Base-by-base conservation (phyloP, 2,113 vertebrate species). In the Isichthys henryi region DNA sequence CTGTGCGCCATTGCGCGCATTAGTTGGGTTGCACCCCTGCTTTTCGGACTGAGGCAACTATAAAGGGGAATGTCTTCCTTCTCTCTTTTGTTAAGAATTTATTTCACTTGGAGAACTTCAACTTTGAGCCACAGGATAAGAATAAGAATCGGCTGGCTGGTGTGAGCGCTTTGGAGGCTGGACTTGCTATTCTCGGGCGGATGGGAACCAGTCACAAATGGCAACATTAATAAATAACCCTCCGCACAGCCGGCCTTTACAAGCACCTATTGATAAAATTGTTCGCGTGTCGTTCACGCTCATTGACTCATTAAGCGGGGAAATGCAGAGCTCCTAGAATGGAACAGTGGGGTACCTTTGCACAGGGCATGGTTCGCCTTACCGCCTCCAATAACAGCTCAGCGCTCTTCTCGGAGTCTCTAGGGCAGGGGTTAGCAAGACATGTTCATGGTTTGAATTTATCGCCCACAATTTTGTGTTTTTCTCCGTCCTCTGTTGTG, bases 231-330 rank as follows among this genome's bases (percentile, higher is more conserved):
- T 98, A 97, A 99, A 98, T 98, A 97, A 97, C 97, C 96, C 96
- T 96, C 94, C 94, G 96, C 96, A 95, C 97, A 97, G 96, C 94
- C 96, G 95, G 97, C 95, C 96, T 96, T 97, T 97, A 96, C 96
- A 96, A 96, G 95, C 96, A 95, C 92, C 97, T 95, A 97, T 97
- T 98, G 97, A 98, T 94, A 96, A 97, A 97, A 97, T 96, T 96
- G 97, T 97, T 99, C 97, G 97, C 97, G 97, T 98, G 98, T 98
- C 97, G 96, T 97, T 97, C 96, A 96, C 96, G 96, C 97, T 97
- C 96, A 97, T 97, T 96, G 95, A 95, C 94, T 97, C 95, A 95
- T 96, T 96, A 95, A 96, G 96, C 92, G 93, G 92, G 92, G 93
- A 93, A 93, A 92, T 92, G 94, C 94, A 94, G 94, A 91, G 92